These are phyloP conservation scores for Limnodromus scolopaceus DNA, from an alignment of 2,797 vertebrate genomes.

Conservation along the genomic window DNA sequence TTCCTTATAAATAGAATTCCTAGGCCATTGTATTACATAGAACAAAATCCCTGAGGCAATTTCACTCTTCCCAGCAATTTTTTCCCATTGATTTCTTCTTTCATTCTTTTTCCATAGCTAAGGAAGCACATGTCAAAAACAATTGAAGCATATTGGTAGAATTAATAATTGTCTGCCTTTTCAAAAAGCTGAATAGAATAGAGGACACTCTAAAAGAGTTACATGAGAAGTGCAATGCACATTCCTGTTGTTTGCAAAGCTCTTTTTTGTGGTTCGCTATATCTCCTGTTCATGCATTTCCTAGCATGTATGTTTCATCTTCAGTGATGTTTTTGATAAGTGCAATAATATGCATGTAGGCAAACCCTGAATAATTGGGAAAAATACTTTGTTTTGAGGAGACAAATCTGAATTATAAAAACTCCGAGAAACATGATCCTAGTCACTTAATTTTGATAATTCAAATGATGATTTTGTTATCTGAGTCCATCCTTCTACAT, in stretches of 20 bases:
- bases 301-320: fast-evolving
- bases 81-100: constrained; percentile 49
- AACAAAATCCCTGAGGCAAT: constrained; percentile 34
- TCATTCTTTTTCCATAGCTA: constrained; percentile 25
- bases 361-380: background rate
- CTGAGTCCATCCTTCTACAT: background rate
- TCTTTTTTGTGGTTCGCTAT: background rate
- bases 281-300: background rate
- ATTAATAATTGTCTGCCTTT: constrained; percentile 49
- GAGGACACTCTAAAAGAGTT: background rate
- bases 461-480: background rate
- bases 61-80: constrained; percentile 27
- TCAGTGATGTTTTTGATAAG: background rate
- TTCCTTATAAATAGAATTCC: constrained; percentile 35
- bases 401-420: background rate
- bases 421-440: background rate
- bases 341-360: fast-evolving
- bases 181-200: constrained; percentile 30
- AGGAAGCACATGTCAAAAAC: constrained; percentile 49
- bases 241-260: background rate
- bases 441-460: background rate
- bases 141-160: constrained; percentile 25
- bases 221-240: background rate
- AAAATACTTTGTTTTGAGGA: background rate
- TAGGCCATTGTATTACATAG: constrained; percentile 9